Conservation (phyloP, 2,888 invertebrate species). For the Ellobium chinense region DNA sequence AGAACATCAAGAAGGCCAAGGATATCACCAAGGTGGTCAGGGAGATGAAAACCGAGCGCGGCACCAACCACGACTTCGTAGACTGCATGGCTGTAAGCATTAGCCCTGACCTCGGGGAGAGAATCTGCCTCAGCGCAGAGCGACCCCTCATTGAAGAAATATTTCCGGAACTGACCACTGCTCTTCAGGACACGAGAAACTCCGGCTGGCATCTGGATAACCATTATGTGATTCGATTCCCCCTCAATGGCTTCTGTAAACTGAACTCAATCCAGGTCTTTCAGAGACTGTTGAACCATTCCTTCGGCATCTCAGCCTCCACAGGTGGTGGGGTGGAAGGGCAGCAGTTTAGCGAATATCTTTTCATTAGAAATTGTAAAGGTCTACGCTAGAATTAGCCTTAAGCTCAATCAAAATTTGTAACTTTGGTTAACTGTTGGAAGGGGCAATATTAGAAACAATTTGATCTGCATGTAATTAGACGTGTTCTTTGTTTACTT, state of each 20-base stretch:
- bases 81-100: conserved; percentile 85
- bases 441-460: too few relatives aligned
- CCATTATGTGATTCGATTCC: conserved; percentile 90
- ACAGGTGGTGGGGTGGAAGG: conserved; percentile 93
- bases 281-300: conserved; percentile 88
- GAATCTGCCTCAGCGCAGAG: conserved; percentile 90
- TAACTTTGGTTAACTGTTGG: too few relatives aligned
- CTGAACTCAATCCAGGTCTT: conserved; percentile 93
- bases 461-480: too few relatives aligned
- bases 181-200: conserved; percentile 87
- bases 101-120: conserved; percentile 89
- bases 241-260: conserved; percentile 93
- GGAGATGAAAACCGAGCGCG: conserved; percentile 68
- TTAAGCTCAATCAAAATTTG: not conserved
- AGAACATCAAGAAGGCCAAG: conserved; percentile 48
- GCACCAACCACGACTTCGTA: conserved; percentile 32
- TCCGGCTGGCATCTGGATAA: conserved; percentile 91
- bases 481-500: too few relatives aligned
- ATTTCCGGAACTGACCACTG: conserved; percentile 83
- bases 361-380: conserved; percentile 83
- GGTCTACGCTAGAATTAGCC: conserved; percentile 36
- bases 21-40: conserved; percentile 65
- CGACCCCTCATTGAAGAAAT: conserved; percentile 84
- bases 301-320: conserved; percentile 89
- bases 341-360: conserved; percentile 93